These are phyloP conservation scores for Enteromius viviparus DNA, from an alignment of 2,797 vertebrate genomes.

Conservation along the genomic window DNA sequence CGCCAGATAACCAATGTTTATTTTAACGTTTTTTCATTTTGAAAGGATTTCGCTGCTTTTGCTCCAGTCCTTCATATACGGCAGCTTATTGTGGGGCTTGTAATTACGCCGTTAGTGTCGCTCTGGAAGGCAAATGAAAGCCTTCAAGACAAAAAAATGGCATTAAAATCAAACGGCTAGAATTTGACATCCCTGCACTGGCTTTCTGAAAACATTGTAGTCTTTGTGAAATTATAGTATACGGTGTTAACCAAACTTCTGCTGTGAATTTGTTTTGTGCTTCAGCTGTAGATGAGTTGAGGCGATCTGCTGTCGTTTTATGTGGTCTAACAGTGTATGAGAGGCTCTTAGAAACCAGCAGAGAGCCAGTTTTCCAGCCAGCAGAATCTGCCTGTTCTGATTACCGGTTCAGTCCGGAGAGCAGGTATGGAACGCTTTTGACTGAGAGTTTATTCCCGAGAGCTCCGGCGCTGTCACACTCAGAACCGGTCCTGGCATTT, in stretches of 20 bases:
- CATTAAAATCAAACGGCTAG: constrained; percentile 28
- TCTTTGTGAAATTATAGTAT: constrained; percentile 9
- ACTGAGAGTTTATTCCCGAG: constrained; percentile 27
- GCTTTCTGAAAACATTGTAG: background rate
- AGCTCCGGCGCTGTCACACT: constrained; percentile 31
- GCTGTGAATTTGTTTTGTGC: too few species aligned
- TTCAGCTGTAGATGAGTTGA: constrained; percentile 7
- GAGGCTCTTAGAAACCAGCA: constrained; percentile 5
- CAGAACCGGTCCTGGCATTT: constrained; percentile 21
- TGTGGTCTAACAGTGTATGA: background rate
- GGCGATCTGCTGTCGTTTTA: background rate
- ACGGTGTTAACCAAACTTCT: constrained; percentile 9
- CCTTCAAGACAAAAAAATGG: constrained; percentile 36
- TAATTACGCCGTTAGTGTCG: constrained; percentile 41
- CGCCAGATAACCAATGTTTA: constrained; percentile 3
- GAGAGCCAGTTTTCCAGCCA: background rate
- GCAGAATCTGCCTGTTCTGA: constrained; percentile 14
- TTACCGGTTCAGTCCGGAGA: constrained; percentile 21
- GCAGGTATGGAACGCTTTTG: constrained; percentile 29
- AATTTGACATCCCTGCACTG: constrained; percentile 18
- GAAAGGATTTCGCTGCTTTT: constrained; percentile 6
- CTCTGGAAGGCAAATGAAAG: constrained; percentile 44
- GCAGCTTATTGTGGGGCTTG: constrained; percentile 25
- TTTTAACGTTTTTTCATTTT: constrained; percentile 10
- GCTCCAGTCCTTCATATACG: constrained; percentile 8